Evolutionary conservation across 2,113 vertebrate genomes (phyloP).

Genomic region (Rhombomys opimus): DNA sequence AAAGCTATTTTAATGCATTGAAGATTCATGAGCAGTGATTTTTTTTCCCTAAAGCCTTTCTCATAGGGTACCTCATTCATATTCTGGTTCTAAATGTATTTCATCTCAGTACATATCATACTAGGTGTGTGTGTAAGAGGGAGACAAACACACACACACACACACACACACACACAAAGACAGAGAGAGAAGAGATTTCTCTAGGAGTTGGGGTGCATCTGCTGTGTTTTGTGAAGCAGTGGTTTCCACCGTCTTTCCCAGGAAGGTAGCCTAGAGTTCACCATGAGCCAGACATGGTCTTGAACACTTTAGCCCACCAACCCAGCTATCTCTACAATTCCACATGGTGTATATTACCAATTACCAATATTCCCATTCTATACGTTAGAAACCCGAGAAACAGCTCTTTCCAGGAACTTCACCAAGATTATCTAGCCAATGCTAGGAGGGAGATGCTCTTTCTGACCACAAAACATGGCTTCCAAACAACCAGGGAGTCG

Average conservation of each 20-base stretch:
- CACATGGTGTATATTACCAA: too few relatives aligned
- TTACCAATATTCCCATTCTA: neutral
- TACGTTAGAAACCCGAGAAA: neutral
- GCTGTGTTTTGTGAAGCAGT: neutral
- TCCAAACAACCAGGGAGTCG: neutral
- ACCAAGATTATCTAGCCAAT: neutral
- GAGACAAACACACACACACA: too few relatives aligned
- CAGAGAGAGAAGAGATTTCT: neutral
- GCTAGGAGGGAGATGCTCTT: neutral
- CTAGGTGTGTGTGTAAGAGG: neutral
- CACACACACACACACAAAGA: neutral
- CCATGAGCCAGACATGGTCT: neutral
- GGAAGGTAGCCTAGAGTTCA: neutral
- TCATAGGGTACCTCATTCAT: neutral
- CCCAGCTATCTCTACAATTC: neutral
- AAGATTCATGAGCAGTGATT: neutral
- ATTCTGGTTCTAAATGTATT: conserved; percentile 30
- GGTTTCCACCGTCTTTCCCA: neutral
- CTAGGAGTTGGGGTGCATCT: neutral
- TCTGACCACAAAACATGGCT: neutral
- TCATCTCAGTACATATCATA: neutral
- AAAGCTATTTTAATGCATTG: neutral
- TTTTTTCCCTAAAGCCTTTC: neutral
- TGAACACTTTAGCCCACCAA: neutral
- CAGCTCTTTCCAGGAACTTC: neutral